These are phyloP conservation scores for Meandrina meandrites DNA, from an alignment of 92 coral and sea anemone genomes.

Conservation along the genomic window DNA sequence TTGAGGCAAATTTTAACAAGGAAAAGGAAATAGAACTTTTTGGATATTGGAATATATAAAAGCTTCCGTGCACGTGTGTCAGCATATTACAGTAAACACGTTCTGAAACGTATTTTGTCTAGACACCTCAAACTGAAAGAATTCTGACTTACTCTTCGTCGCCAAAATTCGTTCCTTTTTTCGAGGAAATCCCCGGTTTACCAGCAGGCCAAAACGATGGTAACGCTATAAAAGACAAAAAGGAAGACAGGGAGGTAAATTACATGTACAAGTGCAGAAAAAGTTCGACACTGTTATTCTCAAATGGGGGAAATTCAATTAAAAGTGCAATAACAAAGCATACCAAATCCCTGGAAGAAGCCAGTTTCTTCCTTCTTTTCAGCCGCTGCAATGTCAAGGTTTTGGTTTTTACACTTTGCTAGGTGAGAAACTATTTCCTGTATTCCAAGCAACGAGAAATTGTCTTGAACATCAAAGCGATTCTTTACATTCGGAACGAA, in stretches of 20 bases:
- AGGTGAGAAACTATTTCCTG: neutral
- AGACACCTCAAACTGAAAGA: neutral
- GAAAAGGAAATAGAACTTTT: neutral
- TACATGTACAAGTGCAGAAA: neutral
- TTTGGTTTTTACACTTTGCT: neutral
- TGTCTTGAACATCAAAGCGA: neutral
- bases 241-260: neutral
- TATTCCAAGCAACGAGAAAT: neutral
- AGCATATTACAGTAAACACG: too few species aligned
- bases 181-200: neutral
- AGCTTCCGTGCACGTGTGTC: too few species aligned
- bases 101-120: too few species aligned
- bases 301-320: neutral
- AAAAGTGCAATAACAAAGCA: neutral
- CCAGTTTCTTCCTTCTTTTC: neutral
- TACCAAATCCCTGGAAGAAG: neutral
- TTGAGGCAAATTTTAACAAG: neutral
- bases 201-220: neutral
- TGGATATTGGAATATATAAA: neutral
- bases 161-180: neutral
- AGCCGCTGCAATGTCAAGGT: neutral
- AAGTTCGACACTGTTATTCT: neutral
- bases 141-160: neutral
- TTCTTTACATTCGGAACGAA: neutral
- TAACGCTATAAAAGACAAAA: neutral